These are phyloP conservation scores for Oreortyx pictus DNA, from an alignment of 2,797 vertebrate genomes.

Conservation along the genomic window DNA sequence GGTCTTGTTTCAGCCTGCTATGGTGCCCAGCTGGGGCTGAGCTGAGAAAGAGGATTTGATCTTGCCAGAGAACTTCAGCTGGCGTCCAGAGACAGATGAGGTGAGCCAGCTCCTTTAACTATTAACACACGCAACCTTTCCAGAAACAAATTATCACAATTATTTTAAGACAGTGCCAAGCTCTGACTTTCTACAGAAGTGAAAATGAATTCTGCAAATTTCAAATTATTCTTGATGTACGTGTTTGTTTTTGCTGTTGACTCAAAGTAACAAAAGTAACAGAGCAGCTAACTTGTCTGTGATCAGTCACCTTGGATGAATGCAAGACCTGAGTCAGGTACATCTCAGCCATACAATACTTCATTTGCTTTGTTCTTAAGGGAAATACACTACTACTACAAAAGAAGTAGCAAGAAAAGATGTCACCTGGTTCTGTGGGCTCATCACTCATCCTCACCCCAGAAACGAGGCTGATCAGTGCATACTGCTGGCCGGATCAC, in stretches of 20 bases:
- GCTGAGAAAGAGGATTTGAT: constrained; percentile 1
- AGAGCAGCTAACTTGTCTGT: not conserved
- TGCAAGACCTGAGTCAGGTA: not conserved
- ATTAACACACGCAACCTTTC: constrained; percentile 3
- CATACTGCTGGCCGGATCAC: not conserved
- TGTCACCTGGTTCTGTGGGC: not conserved
- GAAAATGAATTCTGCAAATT: not conserved
- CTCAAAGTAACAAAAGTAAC: not conserved
- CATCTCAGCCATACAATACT: not conserved
- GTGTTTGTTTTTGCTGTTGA: not conserved
- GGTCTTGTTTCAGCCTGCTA: constrained; percentile 20
- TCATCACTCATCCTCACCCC: not conserved
- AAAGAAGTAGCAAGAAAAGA: not conserved
- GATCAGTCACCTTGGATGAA: not conserved
- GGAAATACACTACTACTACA: not conserved
- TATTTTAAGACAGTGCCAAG: not conserved
- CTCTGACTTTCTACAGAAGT: not conserved
- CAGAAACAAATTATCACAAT: constrained; percentile 15
- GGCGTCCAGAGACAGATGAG: not conserved
- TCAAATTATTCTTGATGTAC: not conserved
- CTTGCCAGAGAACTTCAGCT: constrained; percentile 1
- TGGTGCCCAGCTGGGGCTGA: constrained; percentile 28
- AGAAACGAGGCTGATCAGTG: not conserved
- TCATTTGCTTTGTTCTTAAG: not conserved
- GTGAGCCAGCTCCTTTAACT: not conserved